phyloP scores from a whole-genome alignment of 2,797 vertebrate species.

The Pipistrellus nathusii region DNA sequence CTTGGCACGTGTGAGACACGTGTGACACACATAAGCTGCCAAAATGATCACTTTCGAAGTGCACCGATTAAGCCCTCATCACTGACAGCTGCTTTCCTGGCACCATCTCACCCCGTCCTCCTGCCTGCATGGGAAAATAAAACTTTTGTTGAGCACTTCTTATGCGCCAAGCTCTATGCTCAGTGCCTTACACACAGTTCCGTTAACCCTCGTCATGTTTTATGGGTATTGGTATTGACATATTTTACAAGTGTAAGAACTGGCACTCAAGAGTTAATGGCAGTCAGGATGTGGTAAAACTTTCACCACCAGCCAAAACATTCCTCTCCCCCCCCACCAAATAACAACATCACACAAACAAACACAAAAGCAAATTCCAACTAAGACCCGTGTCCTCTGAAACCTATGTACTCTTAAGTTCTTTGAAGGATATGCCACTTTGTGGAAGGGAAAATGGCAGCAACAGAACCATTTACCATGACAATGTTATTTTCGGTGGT shows the following conservation, averaged over 20 bases:
- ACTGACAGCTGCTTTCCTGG: not conserved
- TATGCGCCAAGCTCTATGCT: not conserved
- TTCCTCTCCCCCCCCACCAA: fast-evolving
- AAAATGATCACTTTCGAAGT: not conserved
- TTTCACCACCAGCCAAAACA: not conserved
- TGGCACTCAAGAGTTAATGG: not conserved
- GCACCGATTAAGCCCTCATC: not conserved
- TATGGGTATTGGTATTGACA: not conserved
- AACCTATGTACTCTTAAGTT: not conserved
- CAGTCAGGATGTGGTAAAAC: not conserved
- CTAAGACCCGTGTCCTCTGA: not conserved
- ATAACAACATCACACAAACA: no score
- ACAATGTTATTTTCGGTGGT: not conserved
- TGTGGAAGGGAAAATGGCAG: not conserved
- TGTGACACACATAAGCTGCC: not conserved
- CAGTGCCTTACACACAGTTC: not conserved
- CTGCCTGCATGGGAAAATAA: not conserved
- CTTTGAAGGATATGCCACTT: not conserved
- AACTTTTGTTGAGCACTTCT: not conserved
- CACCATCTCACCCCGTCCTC: not conserved
- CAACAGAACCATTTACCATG: not conserved
- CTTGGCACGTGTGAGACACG: not conserved
- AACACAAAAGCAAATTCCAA: not conserved
- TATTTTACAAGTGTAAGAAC: not conserved
- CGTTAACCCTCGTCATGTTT: not conserved